Evolutionary conservation across 1,140 invertebrate genomes (phyloP), one percentile per base, ranked within the genome.

Genomic region (Formica exsecta): DNA sequence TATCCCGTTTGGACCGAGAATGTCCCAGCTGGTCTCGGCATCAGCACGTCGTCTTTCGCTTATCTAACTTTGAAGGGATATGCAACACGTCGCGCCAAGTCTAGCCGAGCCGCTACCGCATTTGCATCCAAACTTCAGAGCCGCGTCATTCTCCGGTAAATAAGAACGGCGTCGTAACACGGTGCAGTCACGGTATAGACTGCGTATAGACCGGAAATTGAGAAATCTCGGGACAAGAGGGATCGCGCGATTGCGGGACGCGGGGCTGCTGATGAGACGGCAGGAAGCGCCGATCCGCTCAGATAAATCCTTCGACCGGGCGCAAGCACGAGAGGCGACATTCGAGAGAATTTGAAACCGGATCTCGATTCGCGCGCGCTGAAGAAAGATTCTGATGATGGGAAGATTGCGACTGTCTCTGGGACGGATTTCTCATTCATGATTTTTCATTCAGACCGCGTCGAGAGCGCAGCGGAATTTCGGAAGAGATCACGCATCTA

Each of bases 401-500:
- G 57, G 13, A 48, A 83, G 68, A 83, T 83, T 83, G 79, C 54
- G 79, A 83, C 66, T 74, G 79, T 74, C 51, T 61, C 51, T 48
- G 41, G n/a, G 38, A 74, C 22, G 79, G 79, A 83, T 83, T 83
- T 83, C 44, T 81, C 79, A 81, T 81, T 81, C 79, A 81, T 81
- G 79, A 81, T 81, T 81, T 81, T 81, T 83, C 54, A 83, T 83
- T 73, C 79, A 57, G 16, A 11, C 22, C 22, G 38, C 25, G 57
- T 61, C 32, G 68, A 62, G 29, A 48, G 19, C 79, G 68, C 79
- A n/a, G 54, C n/a, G 79, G 57, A 83, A 83, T 83, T 83, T 83
- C 68, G 68, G 68, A 83, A 19, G 54, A 83, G 68, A 41, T 83
- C 79, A 83, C 79, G 79, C 66, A 83, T 83, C 68, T 83, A 83